A percentile compares a stretch with the other conserved stretches of the same genome.
Evolutionary conservation across 2,797 vertebrate species (phyloP).

Genomic region (Parambassis ranga): DNA sequence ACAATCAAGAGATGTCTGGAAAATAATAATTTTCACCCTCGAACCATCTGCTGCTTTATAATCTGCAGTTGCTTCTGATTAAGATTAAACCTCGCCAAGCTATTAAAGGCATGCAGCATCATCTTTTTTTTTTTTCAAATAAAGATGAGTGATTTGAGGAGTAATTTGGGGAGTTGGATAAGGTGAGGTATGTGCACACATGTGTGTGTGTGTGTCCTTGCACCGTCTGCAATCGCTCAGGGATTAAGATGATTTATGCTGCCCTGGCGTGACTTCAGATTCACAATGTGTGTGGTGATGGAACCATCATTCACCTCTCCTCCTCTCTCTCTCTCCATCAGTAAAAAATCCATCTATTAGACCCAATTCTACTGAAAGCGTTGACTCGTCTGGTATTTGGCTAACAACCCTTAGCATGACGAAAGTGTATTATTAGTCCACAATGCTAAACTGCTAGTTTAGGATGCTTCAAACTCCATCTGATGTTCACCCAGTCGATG

Average conservation of each 20-base stretch:
- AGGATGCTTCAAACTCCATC: too few species aligned
- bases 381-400: neutral
- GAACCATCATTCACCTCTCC: constrained; percentile 58
- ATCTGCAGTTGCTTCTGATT: constrained; percentile 76
- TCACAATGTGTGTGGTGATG: constrained; percentile 64
- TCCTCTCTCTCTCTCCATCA: neutral
- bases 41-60: constrained; percentile 76
- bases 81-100: constrained; percentile 65
- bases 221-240: constrained; percentile 50
- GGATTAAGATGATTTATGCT: constrained; percentile 79
- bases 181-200: constrained; percentile 40
- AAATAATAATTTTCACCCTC: constrained; percentile 60
- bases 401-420: neutral
- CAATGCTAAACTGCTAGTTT: too few species aligned
- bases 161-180: constrained; percentile 59
- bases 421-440: neutral
- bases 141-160: constrained; percentile 65
- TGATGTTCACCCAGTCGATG: too few species aligned
- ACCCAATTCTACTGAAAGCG: neutral
- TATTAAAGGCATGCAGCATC: constrained; percentile 46
- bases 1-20: constrained; percentile 70
- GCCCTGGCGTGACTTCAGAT: constrained; percentile 64
- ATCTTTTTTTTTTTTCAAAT: constrained; percentile 40
- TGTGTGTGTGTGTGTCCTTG: constrained; percentile 44
- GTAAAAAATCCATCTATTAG: neutral